Conservation (phyloP, 1,140 invertebrate genomes). For the Tetramorium simillimum region DNA sequence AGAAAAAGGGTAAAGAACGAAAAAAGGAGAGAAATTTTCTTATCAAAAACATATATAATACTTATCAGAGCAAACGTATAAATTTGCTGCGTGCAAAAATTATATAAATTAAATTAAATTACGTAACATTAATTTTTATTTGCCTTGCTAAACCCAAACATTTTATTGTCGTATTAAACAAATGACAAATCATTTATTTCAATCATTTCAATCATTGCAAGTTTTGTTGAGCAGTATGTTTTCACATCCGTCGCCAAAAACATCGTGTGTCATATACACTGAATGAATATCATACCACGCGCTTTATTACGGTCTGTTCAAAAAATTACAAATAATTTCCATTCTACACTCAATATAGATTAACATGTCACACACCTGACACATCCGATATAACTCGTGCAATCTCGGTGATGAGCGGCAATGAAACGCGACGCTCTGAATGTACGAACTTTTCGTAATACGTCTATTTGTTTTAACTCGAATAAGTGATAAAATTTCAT, state of each 20-base stretch:
- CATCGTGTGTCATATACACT: not conserved
- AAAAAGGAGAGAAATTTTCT: not conserved
- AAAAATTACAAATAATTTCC: slow-evolving; percentile 46
- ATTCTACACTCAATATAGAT: slow-evolving; percentile 29
- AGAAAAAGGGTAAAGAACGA: not conserved
- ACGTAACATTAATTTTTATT: slow-evolving; percentile 24
- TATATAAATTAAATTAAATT: slow-evolving; percentile 19
- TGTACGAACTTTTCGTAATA: not conserved
- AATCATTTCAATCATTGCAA: slow-evolving; percentile 9
- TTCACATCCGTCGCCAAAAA: not conserved
- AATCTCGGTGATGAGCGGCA: slow-evolving; percentile 36
- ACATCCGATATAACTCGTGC: not conserved
- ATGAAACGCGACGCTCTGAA: slow-evolving; percentile 2
- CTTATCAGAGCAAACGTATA: not conserved
- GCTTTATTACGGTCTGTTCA: slow-evolving; percentile 18
- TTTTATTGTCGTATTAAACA: slow-evolving; percentile 45
- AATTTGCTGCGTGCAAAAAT: slow-evolving; percentile 18
- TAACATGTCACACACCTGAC: slow-evolving; percentile 30
- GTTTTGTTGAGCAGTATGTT: slow-evolving; percentile 5
- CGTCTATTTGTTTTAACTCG: not conserved
- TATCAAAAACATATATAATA: slow-evolving; percentile 7
- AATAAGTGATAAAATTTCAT: slow-evolving; percentile 28
- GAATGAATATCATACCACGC: slow-evolving; percentile 16
- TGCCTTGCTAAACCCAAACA: slow-evolving; percentile 10
- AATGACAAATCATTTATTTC: slow-evolving; percentile 14